A percentile compares a stretch with the other conserved stretches of the same genome.
phyloP scores from a whole-genome alignment of 2,113 vertebrate species.

The Apaloderma vittatum region DNA sequence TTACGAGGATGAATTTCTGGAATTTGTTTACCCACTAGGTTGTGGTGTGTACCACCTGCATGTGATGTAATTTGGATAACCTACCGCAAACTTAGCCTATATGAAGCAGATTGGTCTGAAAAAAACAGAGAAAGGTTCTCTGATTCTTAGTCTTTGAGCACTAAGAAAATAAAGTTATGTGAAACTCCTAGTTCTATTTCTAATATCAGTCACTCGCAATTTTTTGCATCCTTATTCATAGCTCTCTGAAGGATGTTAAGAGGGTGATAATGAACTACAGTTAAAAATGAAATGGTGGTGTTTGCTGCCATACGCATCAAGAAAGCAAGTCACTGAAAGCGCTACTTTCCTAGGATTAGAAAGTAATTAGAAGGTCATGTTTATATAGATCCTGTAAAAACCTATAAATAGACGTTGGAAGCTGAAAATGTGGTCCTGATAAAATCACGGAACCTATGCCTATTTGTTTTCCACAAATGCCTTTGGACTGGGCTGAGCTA shows the following conservation, averaged over 20 bases:
- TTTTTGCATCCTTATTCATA: not conserved
- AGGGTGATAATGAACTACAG: not conserved
- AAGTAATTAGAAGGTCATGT: not conserved
- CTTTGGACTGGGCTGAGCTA: not conserved
- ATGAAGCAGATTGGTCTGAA: not conserved
- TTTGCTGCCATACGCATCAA: not conserved
- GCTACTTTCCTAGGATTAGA: not conserved
- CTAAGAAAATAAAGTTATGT: not conserved
- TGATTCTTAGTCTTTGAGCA: not conserved
- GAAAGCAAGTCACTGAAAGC: not conserved
- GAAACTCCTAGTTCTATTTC: not conserved
- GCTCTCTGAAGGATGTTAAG: not conserved
- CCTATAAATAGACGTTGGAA: not conserved
- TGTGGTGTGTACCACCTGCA: not conserved
- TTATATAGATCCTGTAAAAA: not conserved
- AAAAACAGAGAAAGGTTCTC: not conserved
- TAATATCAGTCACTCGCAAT: rapidly evolving
- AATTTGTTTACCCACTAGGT: not conserved
- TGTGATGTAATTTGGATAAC: not conserved
- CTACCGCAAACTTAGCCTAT: not conserved
- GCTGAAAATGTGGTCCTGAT: not conserved
- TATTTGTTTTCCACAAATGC: not conserved
- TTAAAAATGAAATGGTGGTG: rapidly evolving
- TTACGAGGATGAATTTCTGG: not conserved
- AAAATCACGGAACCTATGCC: not conserved